These are phyloP conservation scores for Gymnodraco acuticeps DNA, from an alignment of 2,797 vertebrate species.

Conservation along the genomic window DNA sequence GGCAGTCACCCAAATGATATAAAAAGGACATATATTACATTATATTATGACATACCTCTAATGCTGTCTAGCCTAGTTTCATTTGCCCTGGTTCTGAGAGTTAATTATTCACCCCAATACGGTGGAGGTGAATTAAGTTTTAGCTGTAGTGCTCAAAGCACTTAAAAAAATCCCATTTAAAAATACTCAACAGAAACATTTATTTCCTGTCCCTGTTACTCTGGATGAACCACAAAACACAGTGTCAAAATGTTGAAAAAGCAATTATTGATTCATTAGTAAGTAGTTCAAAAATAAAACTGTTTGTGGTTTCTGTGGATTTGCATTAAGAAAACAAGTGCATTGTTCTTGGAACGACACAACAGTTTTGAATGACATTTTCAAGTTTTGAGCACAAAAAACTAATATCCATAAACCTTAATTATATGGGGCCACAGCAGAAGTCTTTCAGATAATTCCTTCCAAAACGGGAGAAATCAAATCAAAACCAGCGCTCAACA, in stretches of 20 bases:
- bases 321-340: conserved; percentile 7
- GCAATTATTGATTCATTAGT: conserved; percentile 19
- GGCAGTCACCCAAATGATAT: neutral
- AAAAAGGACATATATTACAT: conserved; percentile 2
- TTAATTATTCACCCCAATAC: neutral
- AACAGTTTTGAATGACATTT: conserved; percentile 9
- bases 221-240: conserved; percentile 11
- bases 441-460: neutral
- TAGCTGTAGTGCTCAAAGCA: neutral
- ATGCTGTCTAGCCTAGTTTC: neutral
- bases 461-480: neutral
- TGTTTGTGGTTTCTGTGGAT: conserved; percentile 22
- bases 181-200: neutral
- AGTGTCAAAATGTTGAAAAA: neutral
- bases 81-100: neutral
- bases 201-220: neutral
- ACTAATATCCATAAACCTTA: neutral
- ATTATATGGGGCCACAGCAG: neutral
- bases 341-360: conserved; percentile 4
- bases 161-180: neutral
- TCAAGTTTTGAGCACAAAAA: neutral
- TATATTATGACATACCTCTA: neutral
- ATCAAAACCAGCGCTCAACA: neutral
- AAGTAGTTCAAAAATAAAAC: conserved; percentile 16
- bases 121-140: neutral